phyloP scores from a whole-genome alignment of 1,140 invertebrate genomes.

The Scaptomyza hsui region DNA sequence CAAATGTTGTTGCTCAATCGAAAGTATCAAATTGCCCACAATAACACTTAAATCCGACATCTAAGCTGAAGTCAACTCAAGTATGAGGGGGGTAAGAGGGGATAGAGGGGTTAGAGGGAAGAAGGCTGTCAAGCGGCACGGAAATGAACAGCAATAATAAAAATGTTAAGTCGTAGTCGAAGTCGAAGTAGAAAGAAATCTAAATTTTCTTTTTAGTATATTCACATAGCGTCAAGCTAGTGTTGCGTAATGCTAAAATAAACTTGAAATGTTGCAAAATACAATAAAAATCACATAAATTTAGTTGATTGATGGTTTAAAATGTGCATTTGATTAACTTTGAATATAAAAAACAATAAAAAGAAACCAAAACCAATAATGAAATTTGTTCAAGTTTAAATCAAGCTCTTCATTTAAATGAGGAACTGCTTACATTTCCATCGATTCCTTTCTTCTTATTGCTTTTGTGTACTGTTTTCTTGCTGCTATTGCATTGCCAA shows the following conservation, averaged over 20 bases:
- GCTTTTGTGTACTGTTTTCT: background rate
- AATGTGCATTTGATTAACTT: slow-evolving; percentile 19
- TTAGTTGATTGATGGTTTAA: slow-evolving; percentile 25
- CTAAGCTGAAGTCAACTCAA: slow-evolving; percentile 65
- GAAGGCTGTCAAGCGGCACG: slow-evolving; percentile 37
- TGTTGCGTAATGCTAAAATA: slow-evolving; percentile 7
- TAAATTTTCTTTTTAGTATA: slow-evolving; percentile 1
- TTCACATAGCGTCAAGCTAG: slow-evolving; percentile 4
- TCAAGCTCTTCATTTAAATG: background rate
- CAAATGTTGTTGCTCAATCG: slow-evolving; percentile 83
- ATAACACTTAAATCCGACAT: slow-evolving; percentile 82
- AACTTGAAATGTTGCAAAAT: slow-evolving; percentile 8
- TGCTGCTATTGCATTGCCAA: slow-evolving; percentile 5
- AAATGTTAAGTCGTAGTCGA: slow-evolving; percentile 58
- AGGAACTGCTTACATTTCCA: background rate
- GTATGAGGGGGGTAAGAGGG: slow-evolving; percentile 1
- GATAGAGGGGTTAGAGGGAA: background rate
- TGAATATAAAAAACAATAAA: background rate
- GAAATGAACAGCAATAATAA: slow-evolving; percentile 69
- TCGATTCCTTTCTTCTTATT: background rate
- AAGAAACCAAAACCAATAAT: background rate
- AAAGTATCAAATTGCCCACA: slow-evolving; percentile 84
- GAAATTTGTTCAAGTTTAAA: slow-evolving; percentile 1
- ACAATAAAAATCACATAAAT: slow-evolving; percentile 1
- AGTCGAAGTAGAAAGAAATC: slow-evolving; percentile 37